Base-by-base conservation (phyloP, 2,888 invertebrate species). In the Leptopilina drosophilae region DNA sequence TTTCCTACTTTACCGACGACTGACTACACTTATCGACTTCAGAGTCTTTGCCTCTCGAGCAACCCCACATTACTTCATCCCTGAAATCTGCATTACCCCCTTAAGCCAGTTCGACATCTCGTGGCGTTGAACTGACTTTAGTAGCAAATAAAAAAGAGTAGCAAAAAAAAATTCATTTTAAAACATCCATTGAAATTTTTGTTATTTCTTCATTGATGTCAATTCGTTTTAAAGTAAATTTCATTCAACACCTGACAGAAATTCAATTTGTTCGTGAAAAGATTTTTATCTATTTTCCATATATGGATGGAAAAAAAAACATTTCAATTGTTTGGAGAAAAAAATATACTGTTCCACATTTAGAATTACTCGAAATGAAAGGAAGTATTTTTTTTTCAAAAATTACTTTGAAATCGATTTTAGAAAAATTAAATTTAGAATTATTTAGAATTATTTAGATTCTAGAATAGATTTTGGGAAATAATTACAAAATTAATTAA, bases 61-160 rank as follows among this genome's bases (percentile, higher is more conserved):
- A 46, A n/a, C 8, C 56, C 15, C 26, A 33, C 40, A n/a, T 20
- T 20, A 20, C 20, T 46, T 20, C n/a, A 1, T 59, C 42, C 33
- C 85, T 85, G 82, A 5, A 33, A 33, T 33, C 33, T 33, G 33
- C 33, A 33, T 33, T 33, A 33, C 33, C 33, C 33, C 33, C 82
- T 85, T 85, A 87, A 87, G 83, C 87, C 88, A 62, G 77, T 56
- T 33, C 33, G 73, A 73, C 73, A 56, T 9, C 53, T 53, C 26
- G 20, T 53, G 64, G 46, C 11, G 14, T 7, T n/a, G 42, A 15
- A 66, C 12, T 9, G 33, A 33, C 5, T 33, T 20, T 20, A 20
- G 20, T 33, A 33, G 33, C 33, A 33, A 33, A 33, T 33, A 33
- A 20, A 20, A 20, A 20, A 20, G 33, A 33, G 33, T 33, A 33